Evolutionary conservation across 37 sponge, comb jelly and placozoan species (phyloP).

Genomic region (Geodia barretti): DNA sequence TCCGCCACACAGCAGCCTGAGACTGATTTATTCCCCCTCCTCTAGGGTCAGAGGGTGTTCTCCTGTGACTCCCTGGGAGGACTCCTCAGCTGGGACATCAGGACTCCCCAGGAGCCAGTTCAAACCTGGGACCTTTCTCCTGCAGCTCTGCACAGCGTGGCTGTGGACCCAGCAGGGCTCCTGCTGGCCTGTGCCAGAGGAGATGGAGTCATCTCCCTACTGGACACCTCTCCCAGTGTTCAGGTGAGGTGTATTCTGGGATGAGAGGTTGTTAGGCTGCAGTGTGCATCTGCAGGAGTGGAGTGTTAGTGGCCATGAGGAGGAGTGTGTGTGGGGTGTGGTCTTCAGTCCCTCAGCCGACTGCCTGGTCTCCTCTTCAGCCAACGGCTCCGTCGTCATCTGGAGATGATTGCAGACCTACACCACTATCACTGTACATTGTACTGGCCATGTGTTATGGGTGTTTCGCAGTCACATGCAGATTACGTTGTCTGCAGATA

Average conservation of each 20-base stretch:
- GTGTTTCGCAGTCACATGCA: no score
- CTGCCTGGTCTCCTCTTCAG: slow-evolving; percentile 56
- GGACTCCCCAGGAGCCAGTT: not conserved
- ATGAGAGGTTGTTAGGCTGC: not conserved
- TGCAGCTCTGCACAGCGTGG: slow-evolving; percentile 61
- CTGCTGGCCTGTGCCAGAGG: slow-evolving; percentile 74
- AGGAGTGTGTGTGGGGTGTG: slow-evolving; percentile 72
- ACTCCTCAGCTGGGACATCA: slow-evolving; percentile 79
- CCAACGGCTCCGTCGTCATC: slow-evolving; percentile 49
- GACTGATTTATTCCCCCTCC: not conserved
- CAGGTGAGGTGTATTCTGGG: not conserved
- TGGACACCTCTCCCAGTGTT: slow-evolving; percentile 31
- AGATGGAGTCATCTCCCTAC: slow-evolving; percentile 49
- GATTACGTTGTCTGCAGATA: no score
- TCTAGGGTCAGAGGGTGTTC: slow-evolving; percentile 46
- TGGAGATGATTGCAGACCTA: no score
- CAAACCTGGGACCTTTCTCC: slow-evolving; percentile 75
- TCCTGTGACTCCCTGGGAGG: slow-evolving; percentile 83
- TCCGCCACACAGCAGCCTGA: not conserved
- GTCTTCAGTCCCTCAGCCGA: slow-evolving; percentile 58
- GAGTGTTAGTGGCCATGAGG: slow-evolving; percentile 61
- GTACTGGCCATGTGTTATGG: no score
- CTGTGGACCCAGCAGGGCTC: slow-evolving; percentile 80
- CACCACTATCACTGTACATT: no score
- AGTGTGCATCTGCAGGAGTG: slow-evolving; percentile 31